Percentiles rank a stretch among this genome's conserved stretches.
phyloP scores from a whole-genome alignment of 2,888 invertebrate species.

The Tromatobia lineatoria region DNA sequence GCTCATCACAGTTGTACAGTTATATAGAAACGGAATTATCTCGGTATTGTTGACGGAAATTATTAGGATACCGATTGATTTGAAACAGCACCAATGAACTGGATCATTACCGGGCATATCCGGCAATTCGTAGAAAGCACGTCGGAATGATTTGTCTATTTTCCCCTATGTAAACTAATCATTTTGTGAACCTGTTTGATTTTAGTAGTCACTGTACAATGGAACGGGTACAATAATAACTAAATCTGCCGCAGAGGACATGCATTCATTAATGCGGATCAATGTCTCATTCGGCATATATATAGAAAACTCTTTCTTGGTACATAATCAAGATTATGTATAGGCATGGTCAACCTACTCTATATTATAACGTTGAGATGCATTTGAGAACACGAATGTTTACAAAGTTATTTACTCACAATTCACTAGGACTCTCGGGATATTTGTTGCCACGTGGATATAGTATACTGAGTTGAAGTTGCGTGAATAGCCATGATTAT shows the following conservation, averaged over 20 bases:
- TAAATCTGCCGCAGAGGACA: too few species aligned
- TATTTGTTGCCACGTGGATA: neutral
- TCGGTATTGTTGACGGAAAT: neutral
- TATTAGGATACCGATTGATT: slow-evolving; percentile 23
- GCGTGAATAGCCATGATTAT: slow-evolving; percentile 9
- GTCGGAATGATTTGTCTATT: neutral
- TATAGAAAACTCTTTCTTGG: too few species aligned
- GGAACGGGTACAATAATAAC: too few species aligned
- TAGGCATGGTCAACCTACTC: neutral
- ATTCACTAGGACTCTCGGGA: neutral
- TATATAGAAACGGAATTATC: neutral
- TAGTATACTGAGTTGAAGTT: neutral
- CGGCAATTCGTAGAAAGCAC: neutral
- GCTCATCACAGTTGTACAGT: slow-evolving; percentile 26
- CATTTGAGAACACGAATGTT: neutral
- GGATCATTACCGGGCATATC: neutral
- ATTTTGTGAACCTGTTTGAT: neutral
- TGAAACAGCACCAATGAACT: neutral
- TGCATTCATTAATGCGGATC: too few species aligned
- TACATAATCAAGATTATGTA: neutral
- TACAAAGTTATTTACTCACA: neutral
- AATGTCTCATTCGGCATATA: too few species aligned
- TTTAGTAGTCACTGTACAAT: neutral
- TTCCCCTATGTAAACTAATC: neutral
- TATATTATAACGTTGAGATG: too few species aligned